A percentile compares a stretch with the other conserved stretches of the same genome.
phyloP scores from a whole-genome alignment of 2,888 invertebrate species.

The Parnassius apollo region DNA sequence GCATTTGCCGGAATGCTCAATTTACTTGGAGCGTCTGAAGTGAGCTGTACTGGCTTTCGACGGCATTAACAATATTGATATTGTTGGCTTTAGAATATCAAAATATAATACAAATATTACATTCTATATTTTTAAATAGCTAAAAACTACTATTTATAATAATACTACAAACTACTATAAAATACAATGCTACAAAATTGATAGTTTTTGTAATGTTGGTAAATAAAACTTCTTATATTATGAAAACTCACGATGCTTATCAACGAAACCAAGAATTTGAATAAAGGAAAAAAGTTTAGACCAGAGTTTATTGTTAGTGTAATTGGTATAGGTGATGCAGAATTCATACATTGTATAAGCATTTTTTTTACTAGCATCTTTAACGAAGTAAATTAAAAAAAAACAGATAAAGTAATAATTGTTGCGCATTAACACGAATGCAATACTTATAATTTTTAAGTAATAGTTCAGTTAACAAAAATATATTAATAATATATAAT shows the following conservation, averaged over 20 bases:
- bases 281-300: conserved; percentile 21
- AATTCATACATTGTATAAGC: conserved; percentile 14
- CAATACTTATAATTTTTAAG: no score
- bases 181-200: not conserved
- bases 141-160: not conserved
- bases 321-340: conserved; percentile 22
- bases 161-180: not conserved
- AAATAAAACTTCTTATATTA: no score
- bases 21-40: conserved; percentile 56
- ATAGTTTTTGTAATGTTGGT: no score
- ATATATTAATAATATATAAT: no score
- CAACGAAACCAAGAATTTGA: conserved; percentile 6
- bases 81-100: conserved; percentile 47
- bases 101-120: conserved; percentile 22
- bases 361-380: not conserved
- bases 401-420: no score
- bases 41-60: conserved; percentile 44
- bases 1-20: conserved; percentile 69
- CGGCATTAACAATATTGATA: conserved; percentile 59
- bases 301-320: conserved; percentile 10
- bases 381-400: not conserved
- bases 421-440: no score
- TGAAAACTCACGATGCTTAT: not conserved
- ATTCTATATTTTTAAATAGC: not conserved
- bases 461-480: no score